Base-by-base conservation (phyloP, 2,797 vertebrate genomes). In the Lates japonicus region DNA sequence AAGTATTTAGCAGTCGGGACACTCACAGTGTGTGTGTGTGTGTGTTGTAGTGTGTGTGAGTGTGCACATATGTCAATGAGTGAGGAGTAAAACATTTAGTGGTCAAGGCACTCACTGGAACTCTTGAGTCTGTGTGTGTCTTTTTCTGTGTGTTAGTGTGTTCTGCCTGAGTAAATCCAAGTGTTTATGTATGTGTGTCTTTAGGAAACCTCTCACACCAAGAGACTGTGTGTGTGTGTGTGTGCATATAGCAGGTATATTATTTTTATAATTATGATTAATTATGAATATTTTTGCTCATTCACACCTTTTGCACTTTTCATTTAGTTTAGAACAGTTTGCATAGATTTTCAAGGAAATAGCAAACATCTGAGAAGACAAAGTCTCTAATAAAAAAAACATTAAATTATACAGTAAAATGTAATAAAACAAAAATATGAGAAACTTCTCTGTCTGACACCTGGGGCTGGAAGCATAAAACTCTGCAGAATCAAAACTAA, bases 1-100 rank as follows among this genome's bases (percentile, higher is more conserved):
- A 93, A 93, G 92, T 92, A 87, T 92, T 92, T 92, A 89, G 90
- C 86, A 78, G 81, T 19, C 46, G 72, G 87, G 80, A 87, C 87
- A 84, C 86, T 90, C 65, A 54, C 37, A 55, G 80, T 42, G 66
- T 70, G 59, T 81, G 63, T 54, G 76, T 83, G 63, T 44, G 82
- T 59, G 67, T 46, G 73, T 74, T 59, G 63, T 59, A 42, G 52
- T 57, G 69, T 77, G 62, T 73, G 75, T 64, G 70, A 29, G 33
- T 25, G 76, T 78, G 69, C 62, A 63, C 20, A 16, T 41, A 9
- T 67, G 74, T 81, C 46, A 35, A 66, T 76, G 81, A 84, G 78
- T 73, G 67, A 55, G 76, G 83, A 84, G 79, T 88, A 85, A 91
- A 90, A 86, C 82, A 82, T 90, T 93, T 90, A 91, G 92, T 78